Evolutionary conservation across 2,113 vertebrate species (phyloP), one percentile per base, ranked within the genome.

Genomic region (Tachycineta bicolor): DNA sequence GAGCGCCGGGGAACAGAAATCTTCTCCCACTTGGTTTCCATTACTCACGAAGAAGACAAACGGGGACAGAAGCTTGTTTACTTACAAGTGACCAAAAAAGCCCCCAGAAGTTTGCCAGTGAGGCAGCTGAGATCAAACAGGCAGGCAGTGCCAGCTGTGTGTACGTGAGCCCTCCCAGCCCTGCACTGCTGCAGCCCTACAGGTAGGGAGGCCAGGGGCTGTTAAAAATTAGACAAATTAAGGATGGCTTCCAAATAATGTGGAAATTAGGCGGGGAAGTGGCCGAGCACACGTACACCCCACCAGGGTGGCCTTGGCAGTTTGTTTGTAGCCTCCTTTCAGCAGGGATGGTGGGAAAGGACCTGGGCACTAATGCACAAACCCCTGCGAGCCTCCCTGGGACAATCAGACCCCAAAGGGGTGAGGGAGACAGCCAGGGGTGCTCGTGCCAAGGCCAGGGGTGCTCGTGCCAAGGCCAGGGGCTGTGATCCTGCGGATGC

Each of bases 161-260:
- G 14, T 23, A 89, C 47, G 62, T 89, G 93, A 91, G 90, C 56
- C 70, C 68, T 76, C 46, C 62, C 71, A 68, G 84, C 68, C 80
- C 76, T 24, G 12, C 86, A 4, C 25, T 2, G 5, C 52, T 23
- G 52, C 53, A 37, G 21, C 41, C 43, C 79, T 17, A 76, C n/a
- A 14, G 86, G 86, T 31, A 92, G 71, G 62, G 53, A 75, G 58
- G 75, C 71, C 91, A 76, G 63, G 22, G 67, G 56, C 24, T 21
- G 87, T 96, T 95, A 97, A 95, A 96, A 91, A 97, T 94, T 65
- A 96, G 75, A 83, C 95, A 95, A 95, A 96, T 82, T 68, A 63
- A 70, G 56, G 78, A n/a, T 19, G 1, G 1, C 49, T 89, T 93
- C 93, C 93, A 95, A 93, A 96, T 56, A 52, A 68, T 34, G 88